These are phyloP conservation scores for Parapristionchus giblindavisi DNA, from an alignment of 2,888 invertebrate species.

Conservation along the genomic window DNA sequence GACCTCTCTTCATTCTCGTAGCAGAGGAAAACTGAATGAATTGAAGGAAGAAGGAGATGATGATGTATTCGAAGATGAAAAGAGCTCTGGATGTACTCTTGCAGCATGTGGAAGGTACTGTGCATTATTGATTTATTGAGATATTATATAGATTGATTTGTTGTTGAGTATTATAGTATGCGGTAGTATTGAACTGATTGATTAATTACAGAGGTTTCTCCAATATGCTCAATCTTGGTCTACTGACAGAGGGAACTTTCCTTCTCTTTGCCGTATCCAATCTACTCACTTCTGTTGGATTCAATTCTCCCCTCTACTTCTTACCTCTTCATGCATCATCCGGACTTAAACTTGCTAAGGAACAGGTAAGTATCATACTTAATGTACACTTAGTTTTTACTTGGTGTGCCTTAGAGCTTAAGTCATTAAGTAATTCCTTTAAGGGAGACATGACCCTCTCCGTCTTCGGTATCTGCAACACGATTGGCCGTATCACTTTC, in stretches of 20 bases:
- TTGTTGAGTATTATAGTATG: not conserved
- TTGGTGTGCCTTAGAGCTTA: not conserved
- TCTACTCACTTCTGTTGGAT: slow-evolving; percentile 92
- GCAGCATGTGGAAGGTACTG: not conserved
- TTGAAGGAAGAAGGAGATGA: slow-evolving; percentile 46
- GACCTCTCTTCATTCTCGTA: slow-evolving; percentile 51
- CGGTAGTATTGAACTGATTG: not conserved
- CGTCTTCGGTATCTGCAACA: slow-evolving; percentile 78
- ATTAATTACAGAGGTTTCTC: slow-evolving; percentile 34
- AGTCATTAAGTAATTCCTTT: slow-evolving; percentile 4
- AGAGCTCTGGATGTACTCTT: not conserved
- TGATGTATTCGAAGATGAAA: slow-evolving; percentile 40
- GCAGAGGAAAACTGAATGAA: slow-evolving; percentile 12
- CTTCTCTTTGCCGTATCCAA: slow-evolving; percentile 90
- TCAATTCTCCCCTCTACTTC: slow-evolving; percentile 90
- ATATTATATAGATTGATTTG: too few relatives aligned
- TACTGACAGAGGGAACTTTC: slow-evolving; percentile 86
- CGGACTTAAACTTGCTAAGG: slow-evolving; percentile 44
- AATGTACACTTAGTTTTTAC: too few relatives aligned
- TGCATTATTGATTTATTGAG: not conserved
- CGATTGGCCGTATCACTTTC: slow-evolving; percentile 85
- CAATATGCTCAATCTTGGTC: slow-evolving; percentile 83
- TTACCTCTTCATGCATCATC: slow-evolving; percentile 57
- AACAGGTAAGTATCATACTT: not conserved
- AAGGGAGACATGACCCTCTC: slow-evolving; percentile 58